Percentiles rank a stretch among this genome's conserved stretches.
These are phyloP conservation scores for Nebria brevicollis DNA, from an alignment of 2,888 invertebrate species.

Conservation along the genomic window DNA sequence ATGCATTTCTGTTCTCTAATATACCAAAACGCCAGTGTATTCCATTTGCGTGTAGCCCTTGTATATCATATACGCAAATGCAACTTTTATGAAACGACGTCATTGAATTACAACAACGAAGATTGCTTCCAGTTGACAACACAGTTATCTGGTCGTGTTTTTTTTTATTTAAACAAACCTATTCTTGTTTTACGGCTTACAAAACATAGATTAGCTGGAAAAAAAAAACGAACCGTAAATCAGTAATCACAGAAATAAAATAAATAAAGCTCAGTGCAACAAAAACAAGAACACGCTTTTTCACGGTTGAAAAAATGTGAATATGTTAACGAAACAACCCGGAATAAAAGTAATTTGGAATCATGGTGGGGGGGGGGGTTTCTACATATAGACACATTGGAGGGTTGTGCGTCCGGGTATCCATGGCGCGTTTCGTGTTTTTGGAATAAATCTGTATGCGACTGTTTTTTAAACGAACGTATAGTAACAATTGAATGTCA, in stretches of 20 bases:
- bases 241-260: not conserved
- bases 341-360: slow-evolving; percentile 13
- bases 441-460: not conserved
- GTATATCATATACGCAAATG: too few relatives aligned
- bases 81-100: too few relatives aligned
- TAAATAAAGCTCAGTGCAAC: not conserved
- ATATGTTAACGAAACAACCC: slow-evolving; percentile 14
- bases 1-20: slow-evolving; percentile 22
- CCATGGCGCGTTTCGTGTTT: not conserved
- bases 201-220: not conserved
- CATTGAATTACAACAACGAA: too few relatives aligned
- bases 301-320: slow-evolving; percentile 9
- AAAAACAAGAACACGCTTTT: slow-evolving; percentile 6
- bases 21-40: not conserved
- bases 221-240: not conserved
- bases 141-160: too few relatives aligned
- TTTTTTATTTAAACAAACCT: too few relatives aligned
- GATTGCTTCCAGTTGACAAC: too few relatives aligned
- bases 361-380: not conserved
- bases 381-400: too few relatives aligned
- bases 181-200: not conserved
- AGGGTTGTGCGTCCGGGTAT: not conserved
- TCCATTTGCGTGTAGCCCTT: too few relatives aligned
- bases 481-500: not conserved
- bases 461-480: not conserved